Base-by-base conservation (phyloP, 2,888 invertebrate genomes). In the Hydrotaea cyrtoneurina region DNA sequence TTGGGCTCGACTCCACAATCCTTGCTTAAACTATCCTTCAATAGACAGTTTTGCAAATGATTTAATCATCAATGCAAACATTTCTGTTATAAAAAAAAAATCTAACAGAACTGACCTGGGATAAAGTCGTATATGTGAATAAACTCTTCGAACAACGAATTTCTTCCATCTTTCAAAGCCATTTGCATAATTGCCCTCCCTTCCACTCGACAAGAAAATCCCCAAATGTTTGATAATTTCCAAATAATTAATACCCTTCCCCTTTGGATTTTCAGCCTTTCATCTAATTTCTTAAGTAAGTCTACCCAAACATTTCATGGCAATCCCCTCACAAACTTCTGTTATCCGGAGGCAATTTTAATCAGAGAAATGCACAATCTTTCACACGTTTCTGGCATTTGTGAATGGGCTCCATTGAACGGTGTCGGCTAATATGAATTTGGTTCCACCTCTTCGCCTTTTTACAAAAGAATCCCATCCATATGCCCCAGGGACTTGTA, bases 341-440 rank as follows among this genome's bases (percentile, higher is more conserved):
- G 39, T 43, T 7, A 10, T 36, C 10, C n/a, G 1, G 0, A 17
- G 39, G 17, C 66, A 43, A 64, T 66, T 66, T 66, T 66, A 66
- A 66, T 66, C 66, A 66, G 19, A 19, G 7, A 66, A 76, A 53
- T 76, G 50, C 64, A 31, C 23, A 36, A 62, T 62, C 72, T 78
- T 78, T 78, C 64, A 78, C 78, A 73, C 78, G 11, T 78, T 72
- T 21, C 2, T 73, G 53, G 39, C 26, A 36, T 19, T 43, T 69
- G 7, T 77, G 77, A 80, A 80, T 55, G 73, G 15, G 39, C 72
- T 57, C 80, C 78, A 84, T 81, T 84, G 80, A 84, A 75, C 78
- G 78, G 75, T 84, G 69, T 39, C 69, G 71, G 84, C 84, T 84
- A 84, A 84, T 84, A 80, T 81, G 84, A 23, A 64, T 78, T 80